These are phyloP conservation scores for Odontophorus gujanensis DNA, from an alignment of 2,113 vertebrate species.

Conservation along the genomic window DNA sequence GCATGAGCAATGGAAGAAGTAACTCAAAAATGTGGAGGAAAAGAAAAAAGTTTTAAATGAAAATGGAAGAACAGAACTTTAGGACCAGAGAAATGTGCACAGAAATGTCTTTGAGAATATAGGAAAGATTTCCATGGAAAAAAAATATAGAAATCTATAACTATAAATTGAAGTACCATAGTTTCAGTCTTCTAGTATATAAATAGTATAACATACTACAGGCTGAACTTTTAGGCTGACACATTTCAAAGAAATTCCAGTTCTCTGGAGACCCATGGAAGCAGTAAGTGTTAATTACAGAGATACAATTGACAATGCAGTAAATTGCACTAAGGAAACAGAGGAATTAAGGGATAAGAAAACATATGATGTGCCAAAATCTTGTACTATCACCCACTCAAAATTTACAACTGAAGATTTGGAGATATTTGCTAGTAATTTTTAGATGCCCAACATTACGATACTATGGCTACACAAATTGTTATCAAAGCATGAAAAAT, in stretches of 20 bases:
- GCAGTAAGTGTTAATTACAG: conserved; percentile 25
- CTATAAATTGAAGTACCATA: not conserved
- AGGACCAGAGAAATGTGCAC: not conserved
- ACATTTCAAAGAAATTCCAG: conserved; percentile 13
- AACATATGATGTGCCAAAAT: not conserved
- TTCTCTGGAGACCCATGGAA: conserved; percentile 4
- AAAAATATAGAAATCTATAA: not conserved
- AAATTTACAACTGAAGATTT: not conserved
- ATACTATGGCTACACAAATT: not conserved
- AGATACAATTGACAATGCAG: not conserved
- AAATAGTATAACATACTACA: not conserved
- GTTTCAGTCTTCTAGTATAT: not conserved
- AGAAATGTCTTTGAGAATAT: not conserved
- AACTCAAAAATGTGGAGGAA: not conserved
- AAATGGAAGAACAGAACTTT: not conserved
- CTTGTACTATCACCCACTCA: not conserved
- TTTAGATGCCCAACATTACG: not conserved
- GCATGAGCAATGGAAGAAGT: not conserved
- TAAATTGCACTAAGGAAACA: not conserved
- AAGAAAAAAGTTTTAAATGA: not conserved
- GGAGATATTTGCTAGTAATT: not conserved
- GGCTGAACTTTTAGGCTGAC: not conserved
- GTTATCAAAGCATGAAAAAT: not conserved
- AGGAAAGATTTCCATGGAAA: not conserved
- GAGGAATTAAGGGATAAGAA: conserved; percentile 16